Evolutionary conservation across 2,888 invertebrate species (phyloP), one percentile per base, ranked within the genome.

Genomic region (Cantharis rustica): DNA sequence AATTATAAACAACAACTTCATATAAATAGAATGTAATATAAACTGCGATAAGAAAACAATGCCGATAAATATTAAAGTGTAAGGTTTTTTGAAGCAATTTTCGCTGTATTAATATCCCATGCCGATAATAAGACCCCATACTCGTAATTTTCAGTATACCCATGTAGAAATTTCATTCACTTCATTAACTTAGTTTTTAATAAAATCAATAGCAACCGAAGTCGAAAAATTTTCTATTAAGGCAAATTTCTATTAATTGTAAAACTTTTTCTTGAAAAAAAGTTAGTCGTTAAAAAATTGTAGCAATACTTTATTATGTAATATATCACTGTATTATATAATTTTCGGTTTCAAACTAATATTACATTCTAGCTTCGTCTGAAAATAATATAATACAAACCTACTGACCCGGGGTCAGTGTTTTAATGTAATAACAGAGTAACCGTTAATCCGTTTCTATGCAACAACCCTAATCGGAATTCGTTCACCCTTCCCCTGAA

Each of bases 401-500:
- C 47, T 47, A 47, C 47, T 77, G 74, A 74, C 73, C 77, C 63
- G 68, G 31, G 77, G 77, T 77, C 74, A 71, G 31, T 61, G 76
- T 73, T 73, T 70, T 68, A 61, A 64, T 72, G 47, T 47, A 47
- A 47, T 47, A 47, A 74, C 74, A 77, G 66, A 71, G 31, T 47
- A 66, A 66, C 68, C 71, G n/a, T 66, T 16, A 66, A 66, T 2
- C 20, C 68, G 77, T 77, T 47, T 74, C 77, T 63, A 77, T 74
- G 77, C 74, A 75, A 77, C 77, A 77, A 77, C 74, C 77, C 71
- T 77, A 77, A 77, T 77, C 31, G 63, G 68, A 69, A 71, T 73
- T 69, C 77, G 47, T 74, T 77, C 74, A 75, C 77, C 71, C 71
- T 16, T 23, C 2, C 13, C 9, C 17, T 77, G 61, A 72, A 77